Base-by-base conservation (phyloP, 2,113 vertebrate species). In the Acinonyx jubatus region DNA sequence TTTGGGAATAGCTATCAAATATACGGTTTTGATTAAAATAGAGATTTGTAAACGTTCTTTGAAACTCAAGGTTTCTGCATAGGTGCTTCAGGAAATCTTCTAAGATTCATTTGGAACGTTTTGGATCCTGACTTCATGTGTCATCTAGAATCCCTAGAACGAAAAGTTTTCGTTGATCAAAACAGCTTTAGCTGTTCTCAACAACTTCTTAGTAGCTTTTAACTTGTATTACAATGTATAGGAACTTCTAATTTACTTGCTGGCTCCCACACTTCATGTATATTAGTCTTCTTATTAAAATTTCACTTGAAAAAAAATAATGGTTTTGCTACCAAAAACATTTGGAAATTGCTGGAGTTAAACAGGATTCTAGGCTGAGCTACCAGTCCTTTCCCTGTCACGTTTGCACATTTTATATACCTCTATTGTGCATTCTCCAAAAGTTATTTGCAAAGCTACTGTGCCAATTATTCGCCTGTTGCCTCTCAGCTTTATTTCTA, bases 1-100 rank as follows among this genome's bases (percentile, higher is more conserved):
- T 94, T 97, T 89, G 29, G 41, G 38, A 91, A 31, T 73, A 87
- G 91, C 48, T 94, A 48, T 93, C 25, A 63, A 93, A 94, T 71
- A 12, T 11, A 45, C 4, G 29, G 65, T 91, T 94, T 95, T 86
- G 61, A 79, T 79, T 93, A 95, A 21, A 85, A 88, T 15, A 78
- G 38, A 92, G 87, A 61, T 25, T 63, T 94, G 68, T 50, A 83
- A 96, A 45, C 94, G 19, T 16, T 97, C 9, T 38, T 85, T 89
- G 61, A 85, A 68, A 93, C 31, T n/a, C 74, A 52, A 21, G 38
- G 21, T 36, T 83, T 87, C 2, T 31, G 1, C 12, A 45, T 45
- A 48, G 25, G 1, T 3, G 12, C 19, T 80, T 89, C 36, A 71
- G 36, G 65, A 92, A 85, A 86, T 65, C 11, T 50, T 19, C 3